Evolutionary conservation across 2,797 vertebrate species (phyloP).

Genomic region (Podarcis siculus): DNA sequence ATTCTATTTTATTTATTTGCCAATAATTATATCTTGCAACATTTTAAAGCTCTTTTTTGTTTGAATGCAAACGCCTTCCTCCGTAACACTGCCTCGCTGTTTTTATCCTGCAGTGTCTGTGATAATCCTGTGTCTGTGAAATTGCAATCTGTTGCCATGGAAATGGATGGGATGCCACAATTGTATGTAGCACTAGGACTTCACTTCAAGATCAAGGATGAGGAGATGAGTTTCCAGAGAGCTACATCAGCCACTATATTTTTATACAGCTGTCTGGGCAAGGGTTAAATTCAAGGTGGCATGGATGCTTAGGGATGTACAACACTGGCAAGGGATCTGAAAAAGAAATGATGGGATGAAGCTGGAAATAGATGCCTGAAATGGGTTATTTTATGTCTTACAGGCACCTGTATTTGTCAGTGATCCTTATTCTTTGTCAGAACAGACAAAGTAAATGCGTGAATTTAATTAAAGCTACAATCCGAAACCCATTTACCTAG

Average conservation of each 20-base stretch:
- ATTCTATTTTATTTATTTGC: background rate
- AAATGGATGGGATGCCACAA: constrained; percentile 65
- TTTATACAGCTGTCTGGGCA: background rate
- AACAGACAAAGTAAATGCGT: constrained; percentile 1
- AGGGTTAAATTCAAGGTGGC: background rate
- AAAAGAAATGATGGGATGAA: background rate
- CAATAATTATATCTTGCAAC: constrained; percentile 11
- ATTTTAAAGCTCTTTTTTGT: constrained; percentile 20
- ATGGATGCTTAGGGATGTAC: background rate
- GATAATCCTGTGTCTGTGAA: constrained; percentile 29
- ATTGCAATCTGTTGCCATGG: constrained; percentile 64
- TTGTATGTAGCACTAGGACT: constrained; percentile 30
- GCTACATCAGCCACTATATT: constrained; percentile 18
- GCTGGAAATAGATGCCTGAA: background rate
- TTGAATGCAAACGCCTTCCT: constrained; percentile 30
- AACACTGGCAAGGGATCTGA: background rate
- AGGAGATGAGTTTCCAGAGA: constrained; percentile 33
- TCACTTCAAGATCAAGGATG: constrained; percentile 39
- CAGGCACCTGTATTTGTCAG: background rate
- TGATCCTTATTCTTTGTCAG: background rate
- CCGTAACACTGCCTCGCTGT: constrained; percentile 28
- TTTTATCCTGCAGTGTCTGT: constrained; percentile 42
- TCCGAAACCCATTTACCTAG: background rate
- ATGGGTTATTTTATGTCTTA: constrained; percentile 18
- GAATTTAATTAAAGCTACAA: background rate